phyloP scores from a whole-genome alignment of 2,113 vertebrate species.

The Thunnus thynnus region DNA sequence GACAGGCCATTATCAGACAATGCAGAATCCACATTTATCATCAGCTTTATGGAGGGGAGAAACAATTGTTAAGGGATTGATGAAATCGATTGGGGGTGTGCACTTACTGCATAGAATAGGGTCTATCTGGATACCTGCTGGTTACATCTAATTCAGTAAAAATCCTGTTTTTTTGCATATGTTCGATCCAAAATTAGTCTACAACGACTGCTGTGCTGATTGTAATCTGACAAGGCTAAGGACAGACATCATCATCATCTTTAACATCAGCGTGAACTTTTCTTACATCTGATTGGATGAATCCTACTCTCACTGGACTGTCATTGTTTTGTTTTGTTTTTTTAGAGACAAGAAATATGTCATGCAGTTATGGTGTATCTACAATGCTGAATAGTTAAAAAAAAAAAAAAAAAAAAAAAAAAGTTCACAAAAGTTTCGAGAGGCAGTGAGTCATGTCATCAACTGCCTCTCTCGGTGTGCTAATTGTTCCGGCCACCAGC shows the following conservation, averaged over 20 bases:
- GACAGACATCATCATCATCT: no score
- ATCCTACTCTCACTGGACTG: background rate
- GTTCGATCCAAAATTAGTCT: no score
- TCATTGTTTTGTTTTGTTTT: background rate
- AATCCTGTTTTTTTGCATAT: no score
- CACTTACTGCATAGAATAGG: background rate
- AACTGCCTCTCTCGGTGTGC: background rate
- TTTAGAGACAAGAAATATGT: background rate
- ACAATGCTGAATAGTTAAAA: no score
- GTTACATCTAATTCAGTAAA: no score
- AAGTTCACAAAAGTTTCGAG: background rate
- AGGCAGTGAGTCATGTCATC: slow-evolving; percentile 1
- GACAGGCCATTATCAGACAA: slow-evolving; percentile 2
- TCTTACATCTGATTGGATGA: no score
- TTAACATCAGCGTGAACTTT: no score
- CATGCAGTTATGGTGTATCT: background rate
- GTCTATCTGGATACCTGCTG: no score
- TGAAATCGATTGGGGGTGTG: background rate
- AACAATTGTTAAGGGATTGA: background rate
- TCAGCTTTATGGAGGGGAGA: background rate
- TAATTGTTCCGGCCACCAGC: background rate
- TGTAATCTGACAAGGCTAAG: no score
- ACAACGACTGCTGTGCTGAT: background rate
- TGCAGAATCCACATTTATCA: slow-evolving; percentile 10
- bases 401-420: no score